Conservation (phyloP, 2,797 vertebrate species). For the Chelidonichthys spinosus region DNA sequence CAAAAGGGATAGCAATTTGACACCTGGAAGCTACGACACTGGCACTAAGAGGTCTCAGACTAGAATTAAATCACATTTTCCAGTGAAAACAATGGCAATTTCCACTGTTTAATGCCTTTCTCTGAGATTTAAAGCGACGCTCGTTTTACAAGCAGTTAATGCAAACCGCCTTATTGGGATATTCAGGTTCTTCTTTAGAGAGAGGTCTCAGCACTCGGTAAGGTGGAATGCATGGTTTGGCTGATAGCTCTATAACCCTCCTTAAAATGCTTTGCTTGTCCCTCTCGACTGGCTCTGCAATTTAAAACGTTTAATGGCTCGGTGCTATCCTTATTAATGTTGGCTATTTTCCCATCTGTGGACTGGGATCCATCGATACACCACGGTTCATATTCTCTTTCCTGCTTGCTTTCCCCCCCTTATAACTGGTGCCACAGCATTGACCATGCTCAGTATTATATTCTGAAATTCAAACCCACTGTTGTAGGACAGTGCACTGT, state of each 20-base stretch:
- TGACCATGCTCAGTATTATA: conserved; percentile 30
- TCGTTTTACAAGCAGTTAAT: conserved; percentile 12
- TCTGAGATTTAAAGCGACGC: conserved; percentile 12
- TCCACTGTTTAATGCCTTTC: neutral
- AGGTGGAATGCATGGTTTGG: conserved; percentile 53
- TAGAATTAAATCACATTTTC: neutral
- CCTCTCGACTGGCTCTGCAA: conserved; percentile 48
- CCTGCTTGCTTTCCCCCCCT: conserved; percentile 18
- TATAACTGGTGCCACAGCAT: conserved; percentile 19
- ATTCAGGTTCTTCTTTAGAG: conserved; percentile 8
- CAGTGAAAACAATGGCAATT: conserved; percentile 1
- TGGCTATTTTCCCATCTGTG: conserved; percentile 54
- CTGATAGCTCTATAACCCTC: conserved; percentile 59
- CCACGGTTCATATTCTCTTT: conserved; percentile 47
- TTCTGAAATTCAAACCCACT: conserved; percentile 22
- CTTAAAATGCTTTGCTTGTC: conserved; percentile 61
- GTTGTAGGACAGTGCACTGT: conserved; percentile 22
- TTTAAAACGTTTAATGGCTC: conserved; percentile 65
- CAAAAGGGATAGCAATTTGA: neutral
- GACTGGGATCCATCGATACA: conserved; percentile 37
- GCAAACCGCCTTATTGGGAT: neutral
- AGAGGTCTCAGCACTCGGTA: conserved; percentile 27
- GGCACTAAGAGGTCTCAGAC: neutral
- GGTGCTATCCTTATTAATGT: conserved; percentile 63
- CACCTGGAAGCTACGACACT: neutral